phyloP scores from a whole-genome alignment of 2,797 vertebrate species.

The Merluccius polli region DNA sequence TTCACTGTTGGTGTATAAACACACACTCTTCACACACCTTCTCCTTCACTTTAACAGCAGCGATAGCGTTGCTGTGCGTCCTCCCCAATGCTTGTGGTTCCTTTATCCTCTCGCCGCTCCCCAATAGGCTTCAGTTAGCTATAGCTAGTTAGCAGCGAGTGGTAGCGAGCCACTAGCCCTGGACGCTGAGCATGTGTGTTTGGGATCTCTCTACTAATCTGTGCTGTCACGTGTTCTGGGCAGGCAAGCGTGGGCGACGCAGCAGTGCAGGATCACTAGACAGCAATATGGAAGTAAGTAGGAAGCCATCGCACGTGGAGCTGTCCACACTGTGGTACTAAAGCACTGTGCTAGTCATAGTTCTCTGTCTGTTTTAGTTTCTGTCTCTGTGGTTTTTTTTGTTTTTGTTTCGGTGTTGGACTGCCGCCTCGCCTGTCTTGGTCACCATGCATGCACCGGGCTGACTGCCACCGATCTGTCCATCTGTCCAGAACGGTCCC shows the following conservation, averaged over 20 bases:
- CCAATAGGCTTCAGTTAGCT: neutral
- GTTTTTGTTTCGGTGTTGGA: conserved; percentile 22
- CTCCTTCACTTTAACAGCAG: neutral
- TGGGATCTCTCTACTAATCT: conserved; percentile 85
- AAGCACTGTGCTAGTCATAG: conserved; percentile 12
- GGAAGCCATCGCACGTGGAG: conserved; percentile 56
- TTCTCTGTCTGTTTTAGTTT: conserved; percentile 58
- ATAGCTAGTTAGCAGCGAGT: neutral
- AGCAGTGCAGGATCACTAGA: conserved; percentile 99
- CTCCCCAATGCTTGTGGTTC: neutral
- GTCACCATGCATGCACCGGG: conserved; percentile 44
- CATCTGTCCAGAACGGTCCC: neutral
- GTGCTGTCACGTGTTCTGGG: conserved; percentile 95
- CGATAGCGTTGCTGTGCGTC: neutral
- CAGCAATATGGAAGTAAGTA: conserved; percentile 99
- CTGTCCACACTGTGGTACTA: neutral
- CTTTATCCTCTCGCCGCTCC: neutral
- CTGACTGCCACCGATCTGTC: neutral
- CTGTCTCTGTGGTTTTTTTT: conserved; percentile 36
- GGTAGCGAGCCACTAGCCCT: neutral
- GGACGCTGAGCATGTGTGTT: conserved; percentile 39
- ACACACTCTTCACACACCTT: neutral
- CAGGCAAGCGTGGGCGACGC: conserved; percentile 98
- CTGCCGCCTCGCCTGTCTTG: conserved; percentile 25
- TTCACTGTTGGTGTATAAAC: neutral